phyloP scores from a whole-genome alignment of 2,888 invertebrate species.

The Pachycephus smyrnensis region DNA sequence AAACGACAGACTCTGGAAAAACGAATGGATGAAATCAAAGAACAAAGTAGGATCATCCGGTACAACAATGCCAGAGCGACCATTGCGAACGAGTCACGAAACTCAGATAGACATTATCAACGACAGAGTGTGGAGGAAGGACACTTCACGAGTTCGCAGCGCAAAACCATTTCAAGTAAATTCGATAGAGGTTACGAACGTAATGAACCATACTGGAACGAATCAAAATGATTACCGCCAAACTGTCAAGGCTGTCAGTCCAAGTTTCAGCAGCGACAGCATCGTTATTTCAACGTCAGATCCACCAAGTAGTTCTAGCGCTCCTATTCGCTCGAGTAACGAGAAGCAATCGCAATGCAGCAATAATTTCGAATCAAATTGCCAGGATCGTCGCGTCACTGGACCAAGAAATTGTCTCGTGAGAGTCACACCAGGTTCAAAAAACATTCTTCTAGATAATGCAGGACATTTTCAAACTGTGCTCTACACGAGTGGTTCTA shows the following conservation, averaged over 20 bases:
- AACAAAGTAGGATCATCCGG: slow-evolving; percentile 29
- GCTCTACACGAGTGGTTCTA: slow-evolving; percentile 71
- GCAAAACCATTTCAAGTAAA: slow-evolving; percentile 42
- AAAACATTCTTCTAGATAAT: slow-evolving; percentile 84
- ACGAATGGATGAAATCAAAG: slow-evolving; percentile 52
- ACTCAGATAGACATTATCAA: slow-evolving; percentile 60
- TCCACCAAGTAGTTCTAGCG: slow-evolving; percentile 62
- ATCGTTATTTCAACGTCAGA: slow-evolving; percentile 62
- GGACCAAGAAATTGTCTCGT: slow-evolving; percentile 84
- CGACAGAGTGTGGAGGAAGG: slow-evolving; percentile 57
- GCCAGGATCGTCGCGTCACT: slow-evolving; percentile 37
- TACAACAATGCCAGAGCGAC: slow-evolving; percentile 22
- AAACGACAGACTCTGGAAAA: slow-evolving; percentile 62
- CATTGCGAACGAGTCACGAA: slow-evolving; percentile 30
- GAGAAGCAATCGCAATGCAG: slow-evolving; percentile 29
- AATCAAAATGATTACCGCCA: slow-evolving; percentile 41
- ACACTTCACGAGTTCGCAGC: slow-evolving; percentile 23
- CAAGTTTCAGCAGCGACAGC: slow-evolving; percentile 62
- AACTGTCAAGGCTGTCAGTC: slow-evolving; percentile 52
- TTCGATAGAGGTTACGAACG: slow-evolving; percentile 56
- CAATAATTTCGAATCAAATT: slow-evolving; percentile 30
- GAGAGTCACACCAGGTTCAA: slow-evolving; percentile 81
- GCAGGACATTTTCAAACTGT: slow-evolving; percentile 81
- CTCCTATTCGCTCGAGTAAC: slow-evolving; percentile 43
- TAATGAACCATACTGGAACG: slow-evolving; percentile 10